Evolutionary conservation across 2,797 vertebrate species (phyloP).

Genomic region (Eupleurogrammus muticus): DNA sequence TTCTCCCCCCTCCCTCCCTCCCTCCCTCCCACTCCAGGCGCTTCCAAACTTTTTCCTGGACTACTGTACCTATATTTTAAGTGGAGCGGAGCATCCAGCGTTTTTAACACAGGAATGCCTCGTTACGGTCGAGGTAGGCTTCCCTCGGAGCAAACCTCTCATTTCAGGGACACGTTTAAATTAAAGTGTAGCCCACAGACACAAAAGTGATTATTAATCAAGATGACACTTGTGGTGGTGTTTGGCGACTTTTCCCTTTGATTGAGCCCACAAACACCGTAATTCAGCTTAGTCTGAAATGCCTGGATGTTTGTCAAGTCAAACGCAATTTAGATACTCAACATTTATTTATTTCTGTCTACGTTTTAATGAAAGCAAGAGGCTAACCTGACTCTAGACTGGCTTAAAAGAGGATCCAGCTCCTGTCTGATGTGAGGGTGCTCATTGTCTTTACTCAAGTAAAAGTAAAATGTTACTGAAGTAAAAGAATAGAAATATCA

Average conservation of each 20-base stretch:
- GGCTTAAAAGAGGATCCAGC: neutral
- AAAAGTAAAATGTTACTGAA: no score
- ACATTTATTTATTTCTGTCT: neutral
- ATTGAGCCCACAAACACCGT: constrained; percentile 2
- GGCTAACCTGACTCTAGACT: neutral
- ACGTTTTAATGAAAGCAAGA: neutral
- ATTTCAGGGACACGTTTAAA: constrained; percentile 55
- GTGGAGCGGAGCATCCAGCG: constrained; percentile 72
- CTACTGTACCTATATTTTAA: constrained; percentile 76
- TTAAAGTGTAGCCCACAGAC: constrained; percentile 34
- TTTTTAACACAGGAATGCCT: constrained; percentile 71
- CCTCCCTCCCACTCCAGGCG: constrained; percentile 67
- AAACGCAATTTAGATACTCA: neutral
- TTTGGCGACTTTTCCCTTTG: constrained; percentile 24
- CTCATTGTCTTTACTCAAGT: constrained; percentile 5
- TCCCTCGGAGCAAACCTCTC: constrained; percentile 54
- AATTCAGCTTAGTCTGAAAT: constrained; percentile 3
- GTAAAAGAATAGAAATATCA: no score
- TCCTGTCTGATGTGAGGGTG: neutral
- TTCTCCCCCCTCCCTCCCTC: constrained; percentile 40
- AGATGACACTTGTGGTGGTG: constrained; percentile 31
- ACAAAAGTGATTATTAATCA: constrained; percentile 34
- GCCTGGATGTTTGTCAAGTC: neutral
- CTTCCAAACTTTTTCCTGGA: constrained; percentile 75
- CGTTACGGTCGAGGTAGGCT: constrained; percentile 57